Conservation (phyloP, 2,888 invertebrate genomes). For the Cryptocephalus primarius region DNA sequence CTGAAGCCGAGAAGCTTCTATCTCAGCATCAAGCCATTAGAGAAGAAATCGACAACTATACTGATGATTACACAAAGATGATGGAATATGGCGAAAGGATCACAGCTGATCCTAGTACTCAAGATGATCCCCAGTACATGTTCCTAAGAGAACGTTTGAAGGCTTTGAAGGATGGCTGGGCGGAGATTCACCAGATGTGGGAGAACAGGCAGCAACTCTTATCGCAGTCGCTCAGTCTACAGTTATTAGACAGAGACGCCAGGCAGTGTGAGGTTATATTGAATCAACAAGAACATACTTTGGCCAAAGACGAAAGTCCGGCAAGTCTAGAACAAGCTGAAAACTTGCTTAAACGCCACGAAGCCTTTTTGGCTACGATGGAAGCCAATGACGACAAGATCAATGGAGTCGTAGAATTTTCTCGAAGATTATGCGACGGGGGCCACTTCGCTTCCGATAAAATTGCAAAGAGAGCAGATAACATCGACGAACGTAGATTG, state of each 20-base stretch:
- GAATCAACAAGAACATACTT: slow-evolving; percentile 94
- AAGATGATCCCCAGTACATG: slow-evolving; percentile 99
- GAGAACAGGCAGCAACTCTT: slow-evolving; percentile 92
- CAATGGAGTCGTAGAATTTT: slow-evolving; percentile 91
- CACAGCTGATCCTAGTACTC: slow-evolving; percentile 75
- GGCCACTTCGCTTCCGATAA: slow-evolving; percentile 95
- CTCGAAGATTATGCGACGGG: slow-evolving; percentile 80
- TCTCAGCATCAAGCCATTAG: slow-evolving; percentile 97
- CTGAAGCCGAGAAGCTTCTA: slow-evolving; percentile 93
- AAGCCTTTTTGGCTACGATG: slow-evolving; percentile 98
- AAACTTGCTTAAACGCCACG: slow-evolving; percentile 92
- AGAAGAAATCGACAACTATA: slow-evolving; percentile 99
- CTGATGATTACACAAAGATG: slow-evolving; percentile 92
- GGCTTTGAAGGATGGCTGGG: slow-evolving; percentile 98
- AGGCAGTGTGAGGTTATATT: slow-evolving; percentile 95
- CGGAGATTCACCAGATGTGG: slow-evolving; percentile 99
- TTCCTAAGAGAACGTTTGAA: slow-evolving; percentile 96
- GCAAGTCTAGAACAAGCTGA: slow-evolving; percentile 93
- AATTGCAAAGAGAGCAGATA: slow-evolving; percentile 91
- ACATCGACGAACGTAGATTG: slow-evolving; percentile 80
- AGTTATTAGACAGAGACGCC: slow-evolving; percentile 92
- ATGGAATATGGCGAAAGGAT: slow-evolving; percentile 98
- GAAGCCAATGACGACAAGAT: slow-evolving; percentile 99
- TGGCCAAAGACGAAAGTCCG: slow-evolving; percentile 94
- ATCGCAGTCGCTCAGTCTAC: slow-evolving; percentile 89